Conservation (phyloP, 2,797 vertebrate species). For the Myotis planiceps region DNA sequence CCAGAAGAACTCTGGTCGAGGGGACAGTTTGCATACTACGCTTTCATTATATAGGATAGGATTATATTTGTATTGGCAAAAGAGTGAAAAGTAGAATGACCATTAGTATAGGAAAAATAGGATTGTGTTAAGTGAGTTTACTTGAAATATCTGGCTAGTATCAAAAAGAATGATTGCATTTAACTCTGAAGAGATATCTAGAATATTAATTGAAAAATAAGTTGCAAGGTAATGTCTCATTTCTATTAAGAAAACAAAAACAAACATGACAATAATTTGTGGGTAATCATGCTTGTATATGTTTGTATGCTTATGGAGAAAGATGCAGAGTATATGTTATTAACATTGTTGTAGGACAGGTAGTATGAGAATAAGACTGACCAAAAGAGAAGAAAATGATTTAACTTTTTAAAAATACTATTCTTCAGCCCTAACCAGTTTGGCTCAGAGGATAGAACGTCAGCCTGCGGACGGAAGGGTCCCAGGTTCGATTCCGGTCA, state of each 20-base stretch:
- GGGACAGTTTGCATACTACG: too few species aligned
- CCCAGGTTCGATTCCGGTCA: too few species aligned
- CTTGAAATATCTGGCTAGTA: background rate
- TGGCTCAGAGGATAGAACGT: too few species aligned
- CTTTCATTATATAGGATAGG: too few species aligned
- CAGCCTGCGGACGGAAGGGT: too few species aligned
- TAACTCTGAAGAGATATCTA: background rate
- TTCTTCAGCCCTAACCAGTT: background rate
- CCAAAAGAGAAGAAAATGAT: background rate
- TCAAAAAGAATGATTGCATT: constrained; percentile 22
- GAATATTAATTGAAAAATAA: background rate
- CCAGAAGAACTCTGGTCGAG: too few species aligned
- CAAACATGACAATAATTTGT: background rate
- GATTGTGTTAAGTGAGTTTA: background rate
- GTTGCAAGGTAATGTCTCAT: background rate
- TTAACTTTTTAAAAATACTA: background rate
- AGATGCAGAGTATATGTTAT: background rate
- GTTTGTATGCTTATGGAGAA: background rate
- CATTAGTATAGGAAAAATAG: background rate
- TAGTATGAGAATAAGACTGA: background rate
- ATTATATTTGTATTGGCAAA: background rate
- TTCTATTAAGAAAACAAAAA: constrained; percentile 34
- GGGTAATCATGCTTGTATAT: background rate
- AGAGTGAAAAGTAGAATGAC: background rate
- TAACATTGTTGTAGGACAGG: background rate